Evolutionary conservation across 2,113 vertebrate genomes (phyloP).

Genomic region (Sula dactylatra): DNA sequence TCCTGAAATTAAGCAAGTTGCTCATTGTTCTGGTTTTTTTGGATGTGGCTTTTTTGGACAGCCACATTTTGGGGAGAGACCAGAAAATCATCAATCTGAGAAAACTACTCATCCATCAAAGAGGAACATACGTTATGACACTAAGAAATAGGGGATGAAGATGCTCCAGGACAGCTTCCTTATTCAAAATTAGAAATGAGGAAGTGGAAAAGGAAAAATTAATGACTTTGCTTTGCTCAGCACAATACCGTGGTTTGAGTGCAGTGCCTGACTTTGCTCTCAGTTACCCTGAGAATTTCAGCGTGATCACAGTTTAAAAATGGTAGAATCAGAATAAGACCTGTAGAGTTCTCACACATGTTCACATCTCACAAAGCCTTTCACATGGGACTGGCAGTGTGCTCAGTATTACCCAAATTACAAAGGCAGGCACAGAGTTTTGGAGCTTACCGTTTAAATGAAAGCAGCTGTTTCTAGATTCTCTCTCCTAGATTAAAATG

Average conservation of each 20-base stretch:
- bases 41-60: not conserved
- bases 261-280: not conserved
- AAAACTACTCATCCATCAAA: slow-evolving; percentile 1
- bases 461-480: not conserved
- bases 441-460: not conserved
- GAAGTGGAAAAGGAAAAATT: slow-evolving; percentile 44
- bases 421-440: not conserved
- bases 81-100: slow-evolving; percentile 26
- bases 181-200: slow-evolving; percentile 58
- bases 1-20: not conserved
- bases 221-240: slow-evolving; percentile 27
- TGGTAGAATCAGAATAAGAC: not conserved
- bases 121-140: slow-evolving; percentile 13
- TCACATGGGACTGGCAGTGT: not conserved
- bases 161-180: slow-evolving; percentile 12
- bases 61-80: not conserved
- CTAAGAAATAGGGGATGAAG: not conserved
- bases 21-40: not conserved
- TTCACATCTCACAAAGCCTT: not conserved
- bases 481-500: not conserved
- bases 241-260: not conserved
- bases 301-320: not conserved
- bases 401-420: not conserved
- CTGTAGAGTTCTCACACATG: not conserved
- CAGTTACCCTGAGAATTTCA: not conserved